phyloP scores from a whole-genome alignment of 2,797 vertebrate genomes.

The Syncerus caffer region DNA sequence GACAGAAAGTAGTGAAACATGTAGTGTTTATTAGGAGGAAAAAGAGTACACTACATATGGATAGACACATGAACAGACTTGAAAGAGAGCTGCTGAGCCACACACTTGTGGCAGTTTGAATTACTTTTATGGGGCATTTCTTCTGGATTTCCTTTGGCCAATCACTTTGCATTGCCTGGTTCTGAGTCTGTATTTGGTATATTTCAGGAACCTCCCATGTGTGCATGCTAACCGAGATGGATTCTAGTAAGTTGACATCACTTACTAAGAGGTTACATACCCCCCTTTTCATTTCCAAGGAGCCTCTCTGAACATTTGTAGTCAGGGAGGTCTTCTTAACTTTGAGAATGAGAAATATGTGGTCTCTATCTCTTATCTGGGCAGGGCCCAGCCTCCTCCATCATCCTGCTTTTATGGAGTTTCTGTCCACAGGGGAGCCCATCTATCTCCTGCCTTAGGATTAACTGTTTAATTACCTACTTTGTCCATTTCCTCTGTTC shows the following conservation, averaged over 20 bases:
- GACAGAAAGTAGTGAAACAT: background rate
- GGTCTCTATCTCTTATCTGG: background rate
- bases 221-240: background rate
- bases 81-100: background rate
- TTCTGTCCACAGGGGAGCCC: background rate
- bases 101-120: background rate
- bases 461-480: background rate
- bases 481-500: background rate
- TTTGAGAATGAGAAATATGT: background rate
- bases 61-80: background rate
- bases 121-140: background rate
- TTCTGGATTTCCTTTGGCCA: background rate
- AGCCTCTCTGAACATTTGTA: background rate
- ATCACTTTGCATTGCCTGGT: background rate
- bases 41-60: background rate
- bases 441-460: background rate
- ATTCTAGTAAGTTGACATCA: background rate
- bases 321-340: background rate
- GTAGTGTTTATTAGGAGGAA: background rate
- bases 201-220: background rate
- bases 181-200: background rate
- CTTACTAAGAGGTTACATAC: background rate
- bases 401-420: background rate
- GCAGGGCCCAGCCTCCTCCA: background rate
- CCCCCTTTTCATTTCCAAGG: background rate